Evolutionary conservation across 2,888 invertebrate genomes (phyloP), one percentile per base, ranked within the genome.

Genomic region (Philonicus albiceps): DNA sequence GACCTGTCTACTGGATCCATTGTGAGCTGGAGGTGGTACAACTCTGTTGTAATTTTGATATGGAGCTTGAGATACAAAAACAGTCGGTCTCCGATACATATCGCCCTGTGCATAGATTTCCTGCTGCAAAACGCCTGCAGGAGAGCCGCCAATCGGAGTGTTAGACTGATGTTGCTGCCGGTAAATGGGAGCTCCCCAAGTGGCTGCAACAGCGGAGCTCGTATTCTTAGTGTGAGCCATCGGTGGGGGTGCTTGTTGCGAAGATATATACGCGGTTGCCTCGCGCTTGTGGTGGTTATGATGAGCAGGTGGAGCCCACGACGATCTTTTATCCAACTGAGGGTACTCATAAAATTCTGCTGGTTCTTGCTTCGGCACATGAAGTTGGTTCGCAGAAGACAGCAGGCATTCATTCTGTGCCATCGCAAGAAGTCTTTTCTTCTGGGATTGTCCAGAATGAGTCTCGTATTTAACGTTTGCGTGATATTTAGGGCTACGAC

Each of bases 381-480:
- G 92, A 84, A 92, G 91, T 89, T 92, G 90, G 88, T 89, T 31
- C 40, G 88, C 86, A 90, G 95, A 94, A 89, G 95, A 94, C 90
- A 94, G 92, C 91, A 94, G 94, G 90, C 95, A 95, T 90, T 96
- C 96, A 22, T 95, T 95, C 90, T 97, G 97, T 86, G 97, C 97
- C 93, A 98, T 97, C 85, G 97, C 97, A 88, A 98, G 92, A 85
- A 98, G 93, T 37, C 97, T 94, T 92, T 98, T 98, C 94, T 98
- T 98, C 93, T 98, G 97, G 85, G 96, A 96, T 91, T 96, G 96
- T 11, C 95, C 95, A 88, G 94, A 93, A 75, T 88, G 88, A 1
- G 92, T 92, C 88, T 92, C 92, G 87, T 92, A 92, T 87, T 92
- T 92, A 49, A 92, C 91, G 88, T 89, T 91, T 6, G 92, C 89